Evolutionary conservation across 2,888 invertebrate species (phyloP).

Genomic region (Drosophila diplacantha): DNA sequence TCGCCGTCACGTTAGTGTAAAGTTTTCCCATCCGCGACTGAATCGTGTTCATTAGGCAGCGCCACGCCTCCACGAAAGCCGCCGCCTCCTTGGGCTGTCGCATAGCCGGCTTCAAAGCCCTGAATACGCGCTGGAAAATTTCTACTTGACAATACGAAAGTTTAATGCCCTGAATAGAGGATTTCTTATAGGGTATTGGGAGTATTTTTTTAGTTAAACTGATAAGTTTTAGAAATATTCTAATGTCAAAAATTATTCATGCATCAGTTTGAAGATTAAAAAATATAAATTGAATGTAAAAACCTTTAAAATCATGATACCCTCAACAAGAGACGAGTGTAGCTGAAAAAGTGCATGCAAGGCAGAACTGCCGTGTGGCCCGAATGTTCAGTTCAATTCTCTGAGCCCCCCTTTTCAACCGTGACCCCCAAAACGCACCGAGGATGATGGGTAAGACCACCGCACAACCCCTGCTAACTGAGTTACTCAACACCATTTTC

Average conservation of each 20-base stretch:
- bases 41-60: constrained; percentile 34
- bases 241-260: neutral
- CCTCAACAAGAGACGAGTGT: neutral
- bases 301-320: neutral
- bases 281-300: neutral
- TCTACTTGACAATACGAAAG: neutral
- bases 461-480: constrained; percentile 24
- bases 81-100: constrained; percentile 3
- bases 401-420: constrained; percentile 51
- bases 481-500: constrained; percentile 38
- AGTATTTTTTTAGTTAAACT: neutral
- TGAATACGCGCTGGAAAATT: constrained; percentile 3
- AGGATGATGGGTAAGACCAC: constrained; percentile 3
- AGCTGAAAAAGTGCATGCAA: constrained; percentile 38
- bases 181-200: neutral
- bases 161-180: neutral
- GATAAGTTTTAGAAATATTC: too few relatives aligned
- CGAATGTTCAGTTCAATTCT: constrained; percentile 42
- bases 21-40: constrained; percentile 34
- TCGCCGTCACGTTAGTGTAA: constrained; percentile 57
- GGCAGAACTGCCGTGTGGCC: constrained; percentile 33
- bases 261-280: neutral
- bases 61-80: constrained; percentile 26
- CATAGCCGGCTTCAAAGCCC: constrained; percentile 1
- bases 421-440: constrained; percentile 25